Evolutionary conservation across 2,797 vertebrate species (phyloP), one percentile per base, ranked within the genome.

Genomic region (Etheostoma nigrum): DNA sequence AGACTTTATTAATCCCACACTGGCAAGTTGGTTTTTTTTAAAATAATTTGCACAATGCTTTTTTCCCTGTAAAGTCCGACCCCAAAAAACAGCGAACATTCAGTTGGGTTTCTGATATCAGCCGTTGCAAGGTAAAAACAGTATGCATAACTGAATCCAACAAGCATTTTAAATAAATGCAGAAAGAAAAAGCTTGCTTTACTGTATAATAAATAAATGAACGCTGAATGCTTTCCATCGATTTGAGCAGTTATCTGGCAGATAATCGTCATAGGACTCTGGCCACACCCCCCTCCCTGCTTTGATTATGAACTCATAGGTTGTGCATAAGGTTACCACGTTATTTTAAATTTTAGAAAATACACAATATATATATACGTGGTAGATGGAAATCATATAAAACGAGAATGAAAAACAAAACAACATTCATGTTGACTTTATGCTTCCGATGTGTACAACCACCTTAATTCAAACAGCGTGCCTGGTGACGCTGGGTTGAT

Each of bases 251-350:
- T 23, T 57, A 30, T 67, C 49, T 63, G 63, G 44, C 18, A 16
- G 68, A 58, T 53, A 54, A 59, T 51, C 33, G 61, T 68, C n/a
- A 40, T 48, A 25, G 45, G 51, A 74, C 40, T 57, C 15, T 14
- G 25, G 55, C 72, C 68, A 68, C 23, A 25, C 18, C 59, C n/a
- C 67, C 70, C 67, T 74, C 62, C 47, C 14, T 18, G 33, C 59
- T 53, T 27, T 52, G 48, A 64, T 60, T 7, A 49, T 44, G 2
- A 68, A 25, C 49, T 57, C 21, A 30, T 13, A 14, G 30, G 18
- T 27, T 48, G 36, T 11, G 36, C 36, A 40, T 40, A 12, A 40
- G 36, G 10, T 40, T 40, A 40, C 36, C 36, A 40, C 36, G 36
- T 40, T 40, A 8, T 12, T 40, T 40, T 3, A 40, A 11, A 40